Conservation (phyloP, 1,140 invertebrate species). For the Sarcophaga peregrina region DNA sequence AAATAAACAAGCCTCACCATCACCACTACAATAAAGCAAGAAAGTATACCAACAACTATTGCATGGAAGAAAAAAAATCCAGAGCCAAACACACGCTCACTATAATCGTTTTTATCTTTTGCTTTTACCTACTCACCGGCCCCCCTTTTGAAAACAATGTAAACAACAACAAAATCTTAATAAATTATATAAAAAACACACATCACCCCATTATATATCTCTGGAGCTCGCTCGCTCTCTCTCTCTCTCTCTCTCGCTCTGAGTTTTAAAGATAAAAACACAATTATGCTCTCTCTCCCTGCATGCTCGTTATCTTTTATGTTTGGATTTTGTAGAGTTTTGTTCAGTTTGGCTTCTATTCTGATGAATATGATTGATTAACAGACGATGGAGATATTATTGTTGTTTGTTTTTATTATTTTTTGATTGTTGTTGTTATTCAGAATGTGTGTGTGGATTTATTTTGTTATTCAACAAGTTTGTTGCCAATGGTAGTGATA, state of each 20-base stretch:
- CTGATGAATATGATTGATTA: neutral
- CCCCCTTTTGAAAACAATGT: neutral
- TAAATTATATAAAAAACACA: neutral
- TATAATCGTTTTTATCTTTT: neutral
- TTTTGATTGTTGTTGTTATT: neutral
- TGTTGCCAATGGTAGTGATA: slow-evolving; percentile 13
- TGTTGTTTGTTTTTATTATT: neutral
- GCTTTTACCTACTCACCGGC: neutral
- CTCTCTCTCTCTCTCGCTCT: neutral
- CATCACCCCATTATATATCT: neutral
- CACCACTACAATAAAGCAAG: neutral
- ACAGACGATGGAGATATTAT: neutral
- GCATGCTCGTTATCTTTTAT: neutral
- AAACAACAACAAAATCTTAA: neutral
- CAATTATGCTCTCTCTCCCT: neutral
- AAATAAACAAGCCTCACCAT: neutral
- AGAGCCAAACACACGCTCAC: neutral
- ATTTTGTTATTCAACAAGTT: slow-evolving; percentile 13
- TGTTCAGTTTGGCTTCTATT: neutral
- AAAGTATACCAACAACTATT: too few species aligned
- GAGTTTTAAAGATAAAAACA: neutral
- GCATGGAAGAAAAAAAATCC: neutral
- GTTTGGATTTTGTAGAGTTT: neutral
- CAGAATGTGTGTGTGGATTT: neutral
- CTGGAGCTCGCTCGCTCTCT: neutral